Evolutionary conservation across 2,113 vertebrate species (phyloP).

Genomic region (Pelecanoides urinatrix): DNA sequence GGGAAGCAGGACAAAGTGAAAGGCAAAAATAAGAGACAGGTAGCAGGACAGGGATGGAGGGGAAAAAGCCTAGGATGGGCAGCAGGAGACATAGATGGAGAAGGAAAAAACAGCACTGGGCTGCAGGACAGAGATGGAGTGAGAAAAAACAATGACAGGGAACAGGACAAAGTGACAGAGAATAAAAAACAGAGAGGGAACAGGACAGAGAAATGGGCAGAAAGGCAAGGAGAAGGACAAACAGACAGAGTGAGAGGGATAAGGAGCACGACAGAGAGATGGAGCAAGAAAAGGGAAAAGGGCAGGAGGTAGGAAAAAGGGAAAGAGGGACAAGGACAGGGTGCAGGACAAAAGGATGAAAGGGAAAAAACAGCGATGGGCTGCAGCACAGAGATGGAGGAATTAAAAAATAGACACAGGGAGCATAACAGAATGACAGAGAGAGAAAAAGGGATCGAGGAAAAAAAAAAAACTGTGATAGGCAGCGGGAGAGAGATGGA

Average conservation of each 20-base stretch:
- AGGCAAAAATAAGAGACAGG: too few relatives aligned
- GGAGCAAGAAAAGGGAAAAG: not conserved
- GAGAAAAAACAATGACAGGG: not conserved
- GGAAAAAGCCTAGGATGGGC: too few relatives aligned
- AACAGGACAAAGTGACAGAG: not conserved
- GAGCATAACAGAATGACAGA: not conserved
- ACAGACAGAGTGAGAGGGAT: not conserved
- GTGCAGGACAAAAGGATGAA: not conserved
- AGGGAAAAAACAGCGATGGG: not conserved
- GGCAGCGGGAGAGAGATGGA: not conserved
- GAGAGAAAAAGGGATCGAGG: not conserved
- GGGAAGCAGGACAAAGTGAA: too few relatives aligned
- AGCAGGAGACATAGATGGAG: too few relatives aligned
- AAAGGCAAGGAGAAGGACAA: not conserved
- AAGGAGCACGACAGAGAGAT: not conserved
- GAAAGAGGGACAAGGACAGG: not conserved
- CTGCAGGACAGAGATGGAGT: not conserved
- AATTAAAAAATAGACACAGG: not conserved
- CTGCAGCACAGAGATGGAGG: not conserved
- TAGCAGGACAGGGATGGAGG: not conserved
- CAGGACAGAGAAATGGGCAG: not conserved
- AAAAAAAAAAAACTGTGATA: not conserved
- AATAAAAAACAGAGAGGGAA: not conserved
- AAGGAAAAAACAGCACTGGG: not conserved
- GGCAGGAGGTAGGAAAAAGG: not conserved